phyloP scores from a whole-genome alignment of 1,140 invertebrate species.

The Drosophila ohnishii region DNA sequence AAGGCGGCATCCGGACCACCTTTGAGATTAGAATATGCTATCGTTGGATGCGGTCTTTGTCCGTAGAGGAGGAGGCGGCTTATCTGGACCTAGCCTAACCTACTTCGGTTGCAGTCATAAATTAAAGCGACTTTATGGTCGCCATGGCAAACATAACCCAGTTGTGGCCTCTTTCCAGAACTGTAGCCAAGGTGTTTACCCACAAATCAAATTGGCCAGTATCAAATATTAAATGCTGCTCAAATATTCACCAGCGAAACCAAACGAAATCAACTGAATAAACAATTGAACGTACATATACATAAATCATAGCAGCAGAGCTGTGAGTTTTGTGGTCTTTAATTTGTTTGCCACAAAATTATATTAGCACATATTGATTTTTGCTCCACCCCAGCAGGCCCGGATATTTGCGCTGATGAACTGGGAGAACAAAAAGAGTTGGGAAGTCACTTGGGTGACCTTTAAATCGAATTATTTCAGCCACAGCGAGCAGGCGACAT shows the following conservation, averaged over 20 bases:
- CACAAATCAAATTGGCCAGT: slow-evolving; percentile 24
- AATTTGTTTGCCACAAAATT: slow-evolving; percentile 67
- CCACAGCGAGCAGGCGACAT: slow-evolving; percentile 16
- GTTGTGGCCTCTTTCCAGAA: slow-evolving; percentile 25
- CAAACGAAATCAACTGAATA: slow-evolving; percentile 36
- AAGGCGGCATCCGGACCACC: background rate
- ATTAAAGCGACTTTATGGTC: slow-evolving; percentile 51
- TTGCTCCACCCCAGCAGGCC: slow-evolving; percentile 18
- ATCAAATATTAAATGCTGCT: slow-evolving; percentile 54
- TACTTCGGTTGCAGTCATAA: slow-evolving; percentile 61
- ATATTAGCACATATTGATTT: slow-evolving; percentile 76
- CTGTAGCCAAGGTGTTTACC: slow-evolving; percentile 11
- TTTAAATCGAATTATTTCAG: slow-evolving; percentile 41
- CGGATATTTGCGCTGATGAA: slow-evolving; percentile 53
- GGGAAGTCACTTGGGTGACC: slow-evolving; percentile 27
- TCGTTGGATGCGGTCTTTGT: slow-evolving; percentile 4
- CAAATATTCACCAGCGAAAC: slow-evolving; percentile 45
- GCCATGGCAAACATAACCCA: slow-evolving; percentile 66
- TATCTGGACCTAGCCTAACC: slow-evolving; percentile 65
- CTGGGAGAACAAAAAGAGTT: slow-evolving; percentile 35
- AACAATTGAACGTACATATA: slow-evolving; percentile 20
- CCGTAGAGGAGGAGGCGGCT: slow-evolving; percentile 18
- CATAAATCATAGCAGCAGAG: slow-evolving; percentile 29
- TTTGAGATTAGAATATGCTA: slow-evolving; percentile 30
- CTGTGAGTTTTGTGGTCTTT: slow-evolving; percentile 23